A percentile compares a stretch with the other conserved stretches of the same genome.
These are phyloP conservation scores for Amphipoea oculea DNA, from an alignment of 2,888 invertebrate genomes.

Conservation along the genomic window DNA sequence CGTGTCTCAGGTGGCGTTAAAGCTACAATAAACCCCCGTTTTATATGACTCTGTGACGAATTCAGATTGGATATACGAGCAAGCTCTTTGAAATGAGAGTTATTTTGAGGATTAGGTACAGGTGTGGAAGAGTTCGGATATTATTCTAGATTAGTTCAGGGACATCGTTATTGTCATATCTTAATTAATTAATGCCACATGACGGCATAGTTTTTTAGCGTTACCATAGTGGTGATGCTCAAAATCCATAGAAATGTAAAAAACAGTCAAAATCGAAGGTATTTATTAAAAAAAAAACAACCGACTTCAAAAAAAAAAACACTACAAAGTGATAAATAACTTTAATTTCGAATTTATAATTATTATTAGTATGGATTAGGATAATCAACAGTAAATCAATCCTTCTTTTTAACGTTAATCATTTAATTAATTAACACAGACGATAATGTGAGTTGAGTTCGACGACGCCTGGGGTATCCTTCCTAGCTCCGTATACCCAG, in stretches of 20 bases:
- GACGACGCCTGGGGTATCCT: background rate
- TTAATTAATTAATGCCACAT: background rate
- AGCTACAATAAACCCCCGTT: constrained; percentile 60
- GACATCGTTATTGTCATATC: background rate
- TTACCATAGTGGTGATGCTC: background rate
- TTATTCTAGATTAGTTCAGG: background rate
- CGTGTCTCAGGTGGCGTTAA: constrained; percentile 73
- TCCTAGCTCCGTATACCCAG: constrained; percentile 77
- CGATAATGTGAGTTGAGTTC: constrained; percentile 43
- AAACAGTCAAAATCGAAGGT: too few species aligned
- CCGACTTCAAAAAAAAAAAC: too few species aligned
- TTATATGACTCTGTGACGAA: constrained; percentile 44
- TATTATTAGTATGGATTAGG: too few species aligned
- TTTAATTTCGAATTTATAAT: too few species aligned
- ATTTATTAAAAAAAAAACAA: too few species aligned
- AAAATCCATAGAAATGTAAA: too few species aligned
- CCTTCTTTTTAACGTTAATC: background rate
- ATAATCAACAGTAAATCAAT: constrained; percentile 1
- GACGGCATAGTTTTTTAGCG: too few species aligned
- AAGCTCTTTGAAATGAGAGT: constrained; percentile 41
- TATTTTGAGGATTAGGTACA: constrained; percentile 7
- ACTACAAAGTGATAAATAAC: too few species aligned
- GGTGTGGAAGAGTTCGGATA: background rate
- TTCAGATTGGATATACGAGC: constrained; percentile 41
- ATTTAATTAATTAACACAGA: constrained; percentile 41